phyloP scores from a whole-genome alignment of 2,888 invertebrate genomes.

The Nemapogon koenigi region DNA sequence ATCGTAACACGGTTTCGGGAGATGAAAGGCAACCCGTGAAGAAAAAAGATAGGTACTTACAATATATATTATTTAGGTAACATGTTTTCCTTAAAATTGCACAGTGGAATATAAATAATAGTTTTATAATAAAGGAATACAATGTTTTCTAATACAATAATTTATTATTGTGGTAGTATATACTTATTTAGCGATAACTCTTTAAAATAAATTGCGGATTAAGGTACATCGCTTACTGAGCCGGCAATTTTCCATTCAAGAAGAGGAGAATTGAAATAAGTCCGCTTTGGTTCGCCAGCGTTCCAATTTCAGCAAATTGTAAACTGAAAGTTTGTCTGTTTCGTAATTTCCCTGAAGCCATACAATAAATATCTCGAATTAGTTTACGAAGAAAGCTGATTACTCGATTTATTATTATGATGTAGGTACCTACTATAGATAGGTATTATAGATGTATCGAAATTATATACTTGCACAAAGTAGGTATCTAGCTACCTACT shows the following conservation, averaged over 20 bases:
- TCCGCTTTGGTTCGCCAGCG: conserved; percentile 16
- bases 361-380: not conserved
- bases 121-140: not conserved
- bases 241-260: conserved; percentile 23
- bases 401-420: not conserved
- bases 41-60: no score
- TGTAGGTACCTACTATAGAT: no score
- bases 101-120: not conserved
- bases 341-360: conserved; percentile 5
- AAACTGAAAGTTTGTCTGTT: conserved; percentile 24
- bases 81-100: no score
- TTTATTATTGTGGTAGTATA: not conserved
- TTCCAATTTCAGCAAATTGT: conserved; percentile 19
- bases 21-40: no score
- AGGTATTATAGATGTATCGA: no score
- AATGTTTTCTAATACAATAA: not conserved
- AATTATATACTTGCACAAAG: no score
- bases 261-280: conserved; percentile 26
- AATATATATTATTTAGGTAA: no score
- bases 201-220: conserved; percentile 23
- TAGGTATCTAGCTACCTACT: no score
- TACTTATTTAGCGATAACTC: not conserved
- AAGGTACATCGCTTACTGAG: conserved; percentile 20
- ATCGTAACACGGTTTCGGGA: no score
- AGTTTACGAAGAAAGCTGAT: not conserved